A percentile compares a stretch with the other conserved stretches of the same genome.
phyloP scores from a whole-genome alignment of 2,888 invertebrate species.

The Cartodere bifasciata region DNA sequence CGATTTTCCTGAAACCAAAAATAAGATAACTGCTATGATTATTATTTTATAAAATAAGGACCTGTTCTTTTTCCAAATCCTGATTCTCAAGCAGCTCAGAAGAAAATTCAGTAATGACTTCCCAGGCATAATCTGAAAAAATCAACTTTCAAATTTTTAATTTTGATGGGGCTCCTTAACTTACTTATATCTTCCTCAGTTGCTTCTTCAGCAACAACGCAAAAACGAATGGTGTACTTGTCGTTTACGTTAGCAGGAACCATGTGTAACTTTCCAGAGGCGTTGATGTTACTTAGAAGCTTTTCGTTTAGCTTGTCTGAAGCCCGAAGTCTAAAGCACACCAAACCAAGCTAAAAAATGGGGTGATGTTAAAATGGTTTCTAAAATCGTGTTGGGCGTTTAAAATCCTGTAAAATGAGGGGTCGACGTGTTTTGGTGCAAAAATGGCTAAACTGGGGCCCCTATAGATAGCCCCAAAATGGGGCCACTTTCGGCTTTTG shows the following conservation, averaged over 20 bases:
- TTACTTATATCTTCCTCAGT: conserved; percentile 61
- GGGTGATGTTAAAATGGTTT: neutral
- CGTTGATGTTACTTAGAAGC: conserved; percentile 82
- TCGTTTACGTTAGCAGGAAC: conserved; percentile 87
- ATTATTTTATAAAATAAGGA: neutral
- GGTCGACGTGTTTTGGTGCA: too few species aligned
- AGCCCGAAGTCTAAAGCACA: conserved; percentile 81
- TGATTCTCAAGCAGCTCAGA: conserved; percentile 59
- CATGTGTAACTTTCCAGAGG: conserved; percentile 93
- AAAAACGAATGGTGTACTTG: conserved; percentile 85
- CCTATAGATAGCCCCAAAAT: too few species aligned
- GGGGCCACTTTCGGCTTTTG: too few species aligned
- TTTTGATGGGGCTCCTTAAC: neutral
- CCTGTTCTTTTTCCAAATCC: neutral
- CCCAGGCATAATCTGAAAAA: conserved; percentile 67
- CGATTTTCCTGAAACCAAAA: conserved; percentile 37
- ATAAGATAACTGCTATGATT: neutral
- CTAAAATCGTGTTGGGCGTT: too few species aligned
- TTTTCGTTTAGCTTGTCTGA: conserved; percentile 77
- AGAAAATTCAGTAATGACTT: conserved; percentile 67
- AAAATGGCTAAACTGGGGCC: too few species aligned
- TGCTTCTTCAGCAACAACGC: conserved; percentile 84
- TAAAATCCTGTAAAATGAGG: too few species aligned
- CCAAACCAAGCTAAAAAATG: conserved; percentile 63
- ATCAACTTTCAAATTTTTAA: neutral